Base-by-base conservation (phyloP, 2,888 invertebrate species). In the Scaptomyza flava region DNA sequence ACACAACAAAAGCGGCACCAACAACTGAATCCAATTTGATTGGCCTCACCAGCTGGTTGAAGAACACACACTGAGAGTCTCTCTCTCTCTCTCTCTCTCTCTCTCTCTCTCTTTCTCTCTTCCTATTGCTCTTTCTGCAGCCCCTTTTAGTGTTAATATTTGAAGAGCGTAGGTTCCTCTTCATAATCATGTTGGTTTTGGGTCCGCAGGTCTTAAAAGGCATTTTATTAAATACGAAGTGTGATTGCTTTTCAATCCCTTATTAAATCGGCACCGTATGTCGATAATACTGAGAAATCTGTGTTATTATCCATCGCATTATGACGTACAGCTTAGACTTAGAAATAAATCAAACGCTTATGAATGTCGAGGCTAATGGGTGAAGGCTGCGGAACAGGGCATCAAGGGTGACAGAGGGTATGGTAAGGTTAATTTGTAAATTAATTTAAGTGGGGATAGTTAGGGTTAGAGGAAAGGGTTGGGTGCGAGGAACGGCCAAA, bases 11-110 rank as follows among this genome's bases (percentile, higher is more conserved):
- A 63, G 69, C 68, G 63, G 53, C 58, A 77, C 62, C 77, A 82
- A 85, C 80, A 82, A 85, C 82, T 82, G 85, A 82, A 82, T 82
- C 82, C 82, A 82, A 82, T 82, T 82, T 82, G 79, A 84, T 79
- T 79, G 84, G 71, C 63, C 71, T 64, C 63, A 50, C 62, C 52
- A 53, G 75, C 67, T 53, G 66, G 30, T 42, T 41, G 47, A 45
- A 50, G 48, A 30, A 34, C 50, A 31, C 30, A 48, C 30, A 45
- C 30, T 30, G 11, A 50, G 20, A 51, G 41, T 27, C 3, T n/a
- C n/a, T 27, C 31, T 12, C 17, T 7, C 17, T 6, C 7, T 0
- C 3, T 17, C 47, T 11, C 6, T 7, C 12, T 4, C n/a, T 27
- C 3, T n/a, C n/a, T 27, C 31, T 12, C 17, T 7, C 17, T 6